Evolutionary conservation across 2,888 invertebrate species (phyloP).

Genomic region (Drymonia ruficornis): DNA sequence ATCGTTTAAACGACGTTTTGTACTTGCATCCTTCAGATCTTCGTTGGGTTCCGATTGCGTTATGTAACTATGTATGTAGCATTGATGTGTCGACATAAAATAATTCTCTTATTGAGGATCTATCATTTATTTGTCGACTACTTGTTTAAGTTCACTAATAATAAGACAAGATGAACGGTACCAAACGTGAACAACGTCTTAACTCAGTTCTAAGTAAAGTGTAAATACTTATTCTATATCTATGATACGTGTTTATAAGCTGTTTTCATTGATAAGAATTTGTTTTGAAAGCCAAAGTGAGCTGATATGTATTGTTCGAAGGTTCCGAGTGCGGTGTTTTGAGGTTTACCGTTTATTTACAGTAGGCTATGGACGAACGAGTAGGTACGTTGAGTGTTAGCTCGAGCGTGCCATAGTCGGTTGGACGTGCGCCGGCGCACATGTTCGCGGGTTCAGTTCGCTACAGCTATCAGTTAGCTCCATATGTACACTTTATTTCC

Average conservation of each 20-base stretch:
- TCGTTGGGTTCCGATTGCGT: constrained; percentile 7
- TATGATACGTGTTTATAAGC: constrained; percentile 75
- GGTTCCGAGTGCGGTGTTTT: constrained; percentile 35
- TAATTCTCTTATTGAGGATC: constrained; percentile 37
- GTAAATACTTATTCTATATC: constrained; percentile 75
- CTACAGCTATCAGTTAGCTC: constrained; percentile 45
- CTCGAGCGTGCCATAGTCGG: background rate
- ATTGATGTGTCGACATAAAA: no score
- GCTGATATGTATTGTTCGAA: constrained; percentile 36
- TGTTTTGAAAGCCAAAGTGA: constrained; percentile 53
- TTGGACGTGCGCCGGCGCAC: background rate
- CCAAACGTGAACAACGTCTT: constrained; percentile 60
- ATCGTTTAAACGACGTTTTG: constrained; percentile 66
- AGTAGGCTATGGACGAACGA: constrained; percentile 21
- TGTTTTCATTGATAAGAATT: constrained; percentile 62
- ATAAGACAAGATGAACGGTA: constrained; percentile 48
- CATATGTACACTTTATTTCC: constrained; percentile 53
- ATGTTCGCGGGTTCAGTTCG: constrained; percentile 14
- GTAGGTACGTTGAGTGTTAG: constrained; percentile 4
- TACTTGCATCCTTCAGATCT: constrained; percentile 62
- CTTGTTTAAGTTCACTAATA: constrained; percentile 9
- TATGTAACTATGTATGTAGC: constrained; percentile 30
- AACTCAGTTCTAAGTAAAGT: constrained; percentile 66
- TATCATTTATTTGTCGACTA: background rate
- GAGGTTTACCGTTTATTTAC: constrained; percentile 35